These are phyloP conservation scores for Diplolepis rosae DNA, from an alignment of 2,888 invertebrate species.

Conservation along the genomic window DNA sequence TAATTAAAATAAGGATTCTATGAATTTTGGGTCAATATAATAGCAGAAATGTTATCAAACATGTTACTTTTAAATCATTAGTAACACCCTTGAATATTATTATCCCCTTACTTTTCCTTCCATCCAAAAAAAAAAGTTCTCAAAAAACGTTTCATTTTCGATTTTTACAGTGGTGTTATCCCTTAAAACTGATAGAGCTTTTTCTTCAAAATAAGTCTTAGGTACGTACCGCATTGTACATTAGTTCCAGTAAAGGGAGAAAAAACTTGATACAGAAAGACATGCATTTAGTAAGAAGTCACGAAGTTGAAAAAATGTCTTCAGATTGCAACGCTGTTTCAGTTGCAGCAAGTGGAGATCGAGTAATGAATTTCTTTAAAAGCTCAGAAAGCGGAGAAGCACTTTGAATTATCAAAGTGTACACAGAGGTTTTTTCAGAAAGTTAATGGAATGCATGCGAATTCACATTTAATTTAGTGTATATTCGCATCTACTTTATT, in stretches of 20 bases:
- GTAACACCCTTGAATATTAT: too few species aligned
- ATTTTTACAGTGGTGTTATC: too few species aligned
- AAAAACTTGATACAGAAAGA: background rate
- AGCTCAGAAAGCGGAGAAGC: background rate
- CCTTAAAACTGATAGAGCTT: too few species aligned
- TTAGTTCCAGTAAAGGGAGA: background rate
- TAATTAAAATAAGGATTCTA: too few species aligned
- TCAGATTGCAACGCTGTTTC: slow-evolving; percentile 2
- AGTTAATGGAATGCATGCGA: background rate
- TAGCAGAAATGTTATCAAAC: too few species aligned
- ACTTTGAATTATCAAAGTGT: background rate
- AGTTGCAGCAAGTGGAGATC: background rate
- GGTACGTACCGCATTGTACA: slow-evolving; percentile 14
- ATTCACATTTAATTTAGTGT: background rate
- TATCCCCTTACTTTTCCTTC: too few species aligned
- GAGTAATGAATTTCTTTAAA: slow-evolving; percentile 2
- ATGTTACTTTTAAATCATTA: too few species aligned
- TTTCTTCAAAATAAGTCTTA: too few species aligned
- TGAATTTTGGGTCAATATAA: too few species aligned
- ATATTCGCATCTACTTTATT: background rate
- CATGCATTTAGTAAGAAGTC: background rate
- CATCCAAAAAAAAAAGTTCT: too few species aligned
- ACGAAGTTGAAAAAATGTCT: slow-evolving; percentile 5
- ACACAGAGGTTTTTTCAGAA: background rate
- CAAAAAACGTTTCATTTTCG: too few species aligned